phyloP scores from a whole-genome alignment of 2,113 vertebrate genomes.

The Xyrauchen texanus region DNA sequence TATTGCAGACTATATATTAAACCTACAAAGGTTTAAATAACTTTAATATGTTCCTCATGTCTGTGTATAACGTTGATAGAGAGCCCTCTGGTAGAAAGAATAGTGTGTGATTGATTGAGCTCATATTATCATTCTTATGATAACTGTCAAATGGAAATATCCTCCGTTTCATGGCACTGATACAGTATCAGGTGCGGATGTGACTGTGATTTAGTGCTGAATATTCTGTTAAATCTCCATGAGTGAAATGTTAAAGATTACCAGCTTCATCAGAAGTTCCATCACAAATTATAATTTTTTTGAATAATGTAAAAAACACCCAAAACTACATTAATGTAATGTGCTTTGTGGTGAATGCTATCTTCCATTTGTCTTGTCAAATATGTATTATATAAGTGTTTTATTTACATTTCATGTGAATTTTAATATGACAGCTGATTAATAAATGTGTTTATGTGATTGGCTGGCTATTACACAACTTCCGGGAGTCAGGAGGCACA shows the following conservation, averaged over 20 bases:
- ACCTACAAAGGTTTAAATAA: no score
- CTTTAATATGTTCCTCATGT: not conserved
- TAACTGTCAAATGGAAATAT: not conserved
- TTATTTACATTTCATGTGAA: no score
- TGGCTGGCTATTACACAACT: no score
- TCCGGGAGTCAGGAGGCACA: no score
- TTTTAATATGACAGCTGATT: no score
- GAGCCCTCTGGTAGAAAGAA: not conserved
- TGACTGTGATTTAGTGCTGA: not conserved
- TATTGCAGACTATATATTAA: not conserved
- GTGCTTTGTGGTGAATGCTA: no score
- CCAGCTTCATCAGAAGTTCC: conserved; percentile 2
- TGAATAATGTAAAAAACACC: not conserved
- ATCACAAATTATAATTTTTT: not conserved
- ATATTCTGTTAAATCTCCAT: not conserved
- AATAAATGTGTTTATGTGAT: no score
- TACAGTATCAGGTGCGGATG: not conserved
- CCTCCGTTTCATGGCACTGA: not conserved
- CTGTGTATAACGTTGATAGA: not conserved
- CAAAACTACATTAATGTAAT: no score
- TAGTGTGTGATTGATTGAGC: conserved; percentile 15
- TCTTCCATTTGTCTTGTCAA: no score
- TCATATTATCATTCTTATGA: conserved; percentile 8
- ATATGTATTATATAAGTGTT: no score
- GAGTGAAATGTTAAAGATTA: no score